phyloP scores from a whole-genome alignment of 2,113 vertebrate genomes.

The Lethenteron reissneri region DNA sequence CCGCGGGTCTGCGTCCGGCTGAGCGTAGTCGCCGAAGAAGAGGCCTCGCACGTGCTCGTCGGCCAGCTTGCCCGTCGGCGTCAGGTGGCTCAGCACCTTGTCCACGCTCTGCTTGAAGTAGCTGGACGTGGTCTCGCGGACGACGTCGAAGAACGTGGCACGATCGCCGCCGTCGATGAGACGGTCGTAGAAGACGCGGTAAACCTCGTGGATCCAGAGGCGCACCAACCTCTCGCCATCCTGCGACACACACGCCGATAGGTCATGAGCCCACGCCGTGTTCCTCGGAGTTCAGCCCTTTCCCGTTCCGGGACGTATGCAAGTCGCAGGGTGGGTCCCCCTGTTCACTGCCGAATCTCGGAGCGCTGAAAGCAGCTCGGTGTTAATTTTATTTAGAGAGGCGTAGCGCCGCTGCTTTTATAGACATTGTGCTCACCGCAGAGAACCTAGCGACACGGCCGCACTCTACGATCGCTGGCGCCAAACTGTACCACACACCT shows the following conservation, averaged over 20 bases:
- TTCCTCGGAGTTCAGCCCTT: too few relatives aligned
- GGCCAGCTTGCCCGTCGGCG: constrained; percentile 30
- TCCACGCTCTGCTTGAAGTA: constrained; percentile 47
- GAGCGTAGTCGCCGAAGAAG: constrained; percentile 60
- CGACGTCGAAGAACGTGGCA: constrained; percentile 44
- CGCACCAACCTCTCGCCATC: constrained; percentile 58
- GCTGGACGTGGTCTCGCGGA: constrained; percentile 37
- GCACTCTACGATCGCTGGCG: too few relatives aligned
- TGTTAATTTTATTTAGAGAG: too few relatives aligned
- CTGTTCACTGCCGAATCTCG: too few relatives aligned
- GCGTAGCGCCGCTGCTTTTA: too few relatives aligned
- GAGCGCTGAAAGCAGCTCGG: too few relatives aligned
- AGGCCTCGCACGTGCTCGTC: constrained; percentile 49
- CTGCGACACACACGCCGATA: constrained; percentile 20
- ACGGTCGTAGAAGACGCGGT: constrained; percentile 72
- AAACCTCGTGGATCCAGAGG: constrained; percentile 77
- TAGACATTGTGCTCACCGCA: too few relatives aligned
- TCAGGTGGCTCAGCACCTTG: constrained; percentile 55
- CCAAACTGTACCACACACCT: too few relatives aligned
- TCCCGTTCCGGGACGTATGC: too few relatives aligned
- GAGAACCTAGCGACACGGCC: too few relatives aligned
- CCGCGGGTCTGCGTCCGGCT: constrained; percentile 26
- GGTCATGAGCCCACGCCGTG: not conserved
- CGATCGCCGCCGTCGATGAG: constrained; percentile 48
- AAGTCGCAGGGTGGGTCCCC: too few relatives aligned